Percentiles rank a stretch among this genome's conserved stretches.
Evolutionary conservation across 2,797 vertebrate species (phyloP).

Genomic region (Aldrovandia affinis): DNA sequence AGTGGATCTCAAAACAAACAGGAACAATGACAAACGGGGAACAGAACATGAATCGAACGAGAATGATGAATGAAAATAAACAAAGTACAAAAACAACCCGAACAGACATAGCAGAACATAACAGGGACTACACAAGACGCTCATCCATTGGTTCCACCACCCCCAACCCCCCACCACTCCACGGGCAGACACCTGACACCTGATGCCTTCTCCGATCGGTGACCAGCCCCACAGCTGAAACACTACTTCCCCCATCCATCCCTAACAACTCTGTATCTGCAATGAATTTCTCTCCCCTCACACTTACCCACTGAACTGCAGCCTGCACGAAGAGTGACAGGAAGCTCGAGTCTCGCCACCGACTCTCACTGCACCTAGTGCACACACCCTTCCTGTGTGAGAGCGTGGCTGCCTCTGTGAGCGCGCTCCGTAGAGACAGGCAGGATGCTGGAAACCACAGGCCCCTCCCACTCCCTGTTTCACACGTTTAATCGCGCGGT

Average conservation of each 20-base stretch:
- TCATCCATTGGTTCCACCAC: background rate
- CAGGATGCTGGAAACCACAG: slow-evolving; percentile 75
- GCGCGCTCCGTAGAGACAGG: slow-evolving; percentile 44
- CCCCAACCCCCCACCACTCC: background rate
- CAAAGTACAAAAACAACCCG: no score
- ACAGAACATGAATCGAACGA: no score
- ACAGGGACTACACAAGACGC: no score
- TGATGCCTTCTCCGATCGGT: background rate
- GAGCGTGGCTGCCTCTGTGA: slow-evolving; percentile 47
- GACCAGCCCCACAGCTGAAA: no score
- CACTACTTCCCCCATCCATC: no score
- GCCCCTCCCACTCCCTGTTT: slow-evolving; percentile 48
- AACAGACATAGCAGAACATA: no score
- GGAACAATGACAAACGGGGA: no score
- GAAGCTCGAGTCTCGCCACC: background rate
- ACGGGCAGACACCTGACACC: background rate
- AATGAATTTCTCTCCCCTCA: background rate
- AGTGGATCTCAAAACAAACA: no score
- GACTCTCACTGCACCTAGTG: background rate
- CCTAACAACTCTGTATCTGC: no score
- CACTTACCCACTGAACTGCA: background rate
- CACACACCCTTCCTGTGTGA: slow-evolving; percentile 56
- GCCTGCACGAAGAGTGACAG: background rate
- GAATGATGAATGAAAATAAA: no score
- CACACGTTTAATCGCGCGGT: background rate